Percentiles rank a stretch among this genome's conserved stretches.
phyloP scores from a whole-genome alignment of 2,797 vertebrate species.

The Astyanax mexicanus region DNA sequence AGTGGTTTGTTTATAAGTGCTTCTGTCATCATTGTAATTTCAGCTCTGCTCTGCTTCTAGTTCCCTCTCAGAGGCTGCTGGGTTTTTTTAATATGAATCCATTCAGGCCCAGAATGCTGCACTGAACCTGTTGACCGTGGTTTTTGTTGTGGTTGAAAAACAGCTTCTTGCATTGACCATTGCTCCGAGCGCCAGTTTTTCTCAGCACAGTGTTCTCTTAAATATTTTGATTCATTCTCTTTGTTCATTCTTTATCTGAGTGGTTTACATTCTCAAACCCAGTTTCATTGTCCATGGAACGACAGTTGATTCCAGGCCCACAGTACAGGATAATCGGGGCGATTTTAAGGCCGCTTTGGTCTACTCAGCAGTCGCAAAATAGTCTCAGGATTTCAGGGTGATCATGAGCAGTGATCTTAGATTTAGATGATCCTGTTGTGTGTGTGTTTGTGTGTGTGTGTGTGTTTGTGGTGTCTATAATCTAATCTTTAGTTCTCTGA shows the following conservation, averaged over 20 bases:
- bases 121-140: conserved; percentile 36
- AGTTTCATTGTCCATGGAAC: background rate
- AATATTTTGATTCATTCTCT: background rate
- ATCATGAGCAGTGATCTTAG: too few species aligned
- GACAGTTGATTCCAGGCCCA: too few species aligned
- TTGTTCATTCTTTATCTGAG: background rate
- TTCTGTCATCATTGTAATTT: conserved; percentile 55
- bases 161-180: conserved; percentile 3
- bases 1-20: conserved; percentile 55
- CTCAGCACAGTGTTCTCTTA: conserved; percentile 17
- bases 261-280: background rate
- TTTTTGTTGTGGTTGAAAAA: conserved; percentile 36
- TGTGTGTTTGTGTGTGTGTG: too few species aligned
- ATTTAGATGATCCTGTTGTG: too few species aligned
- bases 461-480: too few species aligned
- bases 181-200: background rate
- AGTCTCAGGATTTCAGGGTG: too few species aligned
- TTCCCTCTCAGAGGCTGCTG: conserved; percentile 15
- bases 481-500: too few species aligned
- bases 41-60: conserved; percentile 40
- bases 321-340: too few species aligned
- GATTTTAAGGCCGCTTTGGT: too few species aligned
- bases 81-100: conserved; percentile 43
- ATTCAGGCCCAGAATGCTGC: conserved; percentile 33
- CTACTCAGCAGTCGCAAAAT: too few species aligned